phyloP scores from a whole-genome alignment of 2,888 invertebrate species.

The Alcis repandata region DNA sequence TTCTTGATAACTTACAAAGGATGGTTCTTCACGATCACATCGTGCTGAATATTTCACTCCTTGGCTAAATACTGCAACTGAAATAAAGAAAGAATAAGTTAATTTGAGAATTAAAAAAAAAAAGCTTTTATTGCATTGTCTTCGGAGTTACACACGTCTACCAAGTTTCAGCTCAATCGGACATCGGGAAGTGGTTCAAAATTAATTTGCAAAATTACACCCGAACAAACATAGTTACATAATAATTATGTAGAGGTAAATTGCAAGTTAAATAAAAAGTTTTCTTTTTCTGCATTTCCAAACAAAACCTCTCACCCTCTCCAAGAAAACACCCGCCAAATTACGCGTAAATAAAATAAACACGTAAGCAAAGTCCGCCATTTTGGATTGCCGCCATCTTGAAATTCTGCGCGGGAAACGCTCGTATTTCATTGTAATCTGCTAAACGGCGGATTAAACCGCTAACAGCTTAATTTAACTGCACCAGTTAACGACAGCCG shows the following conservation, averaged over 20 bases:
- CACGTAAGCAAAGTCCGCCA: conserved; percentile 4
- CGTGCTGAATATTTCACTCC: background rate
- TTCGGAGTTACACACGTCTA: too few relatives aligned
- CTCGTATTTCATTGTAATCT: conserved; percentile 27
- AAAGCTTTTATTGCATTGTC: too few relatives aligned
- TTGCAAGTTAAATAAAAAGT: too few relatives aligned
- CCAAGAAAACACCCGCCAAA: background rate
- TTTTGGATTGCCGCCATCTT: conserved; percentile 18
- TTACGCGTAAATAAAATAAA: background rate
- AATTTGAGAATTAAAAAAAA: too few relatives aligned
- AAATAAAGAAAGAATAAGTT: too few relatives aligned
- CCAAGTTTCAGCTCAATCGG: too few relatives aligned
- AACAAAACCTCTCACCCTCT: background rate
- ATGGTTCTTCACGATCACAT: background rate
- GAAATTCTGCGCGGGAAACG: conserved; percentile 14
- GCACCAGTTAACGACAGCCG: conserved; percentile 22
- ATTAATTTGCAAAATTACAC: too few relatives aligned
- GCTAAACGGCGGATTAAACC: conserved; percentile 23
- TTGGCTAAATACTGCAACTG: background rate
- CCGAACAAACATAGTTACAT: too few relatives aligned
- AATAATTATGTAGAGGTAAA: too few relatives aligned
- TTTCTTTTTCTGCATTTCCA: background rate
- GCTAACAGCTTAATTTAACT: conserved; percentile 25
- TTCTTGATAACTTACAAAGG: too few relatives aligned
- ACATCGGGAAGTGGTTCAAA: too few relatives aligned